These are phyloP conservation scores for Hybos culiciformis DNA, from an alignment of 2,888 invertebrate genomes.

Conservation along the genomic window DNA sequence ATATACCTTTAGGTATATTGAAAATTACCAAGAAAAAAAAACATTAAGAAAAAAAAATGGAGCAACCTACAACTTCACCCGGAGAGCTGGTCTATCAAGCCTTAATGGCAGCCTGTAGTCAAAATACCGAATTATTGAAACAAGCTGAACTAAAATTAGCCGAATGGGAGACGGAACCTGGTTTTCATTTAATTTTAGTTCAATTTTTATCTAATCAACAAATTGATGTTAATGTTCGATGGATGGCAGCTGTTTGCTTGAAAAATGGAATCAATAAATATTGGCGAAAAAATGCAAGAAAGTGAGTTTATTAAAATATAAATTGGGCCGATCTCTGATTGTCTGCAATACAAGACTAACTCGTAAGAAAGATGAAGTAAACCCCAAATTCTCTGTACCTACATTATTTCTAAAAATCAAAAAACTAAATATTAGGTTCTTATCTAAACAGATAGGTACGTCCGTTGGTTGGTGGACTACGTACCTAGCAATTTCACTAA, in stretches of 20 bases:
- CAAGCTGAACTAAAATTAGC: conserved; percentile 75
- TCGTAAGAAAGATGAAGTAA: too few species aligned
- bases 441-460: too few species aligned
- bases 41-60: not conserved
- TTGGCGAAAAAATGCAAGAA: conserved; percentile 73
- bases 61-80: conserved; percentile 21
- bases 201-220: conserved; percentile 38
- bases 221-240: conserved; percentile 64
- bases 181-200: conserved; percentile 73
- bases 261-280: conserved; percentile 90
- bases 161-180: conserved; percentile 81
- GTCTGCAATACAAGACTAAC: too few species aligned
- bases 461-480: too few species aligned
- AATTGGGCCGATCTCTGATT: too few species aligned
- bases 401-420: not conserved
- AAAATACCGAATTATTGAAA: conserved; percentile 68
- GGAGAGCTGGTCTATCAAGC: conserved; percentile 37
- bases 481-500: too few species aligned
- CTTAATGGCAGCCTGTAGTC: conserved; percentile 71
- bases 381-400: too few species aligned
- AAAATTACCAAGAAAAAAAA: too few species aligned
- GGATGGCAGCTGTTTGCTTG: conserved; percentile 83
- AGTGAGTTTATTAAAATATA: conserved; percentile 40
- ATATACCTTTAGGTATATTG: too few species aligned
- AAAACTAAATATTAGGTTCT: too few species aligned